Evolutionary conservation across 2,113 vertebrate genomes (phyloP).

Genomic region (Ardeotis arabs): DNA sequence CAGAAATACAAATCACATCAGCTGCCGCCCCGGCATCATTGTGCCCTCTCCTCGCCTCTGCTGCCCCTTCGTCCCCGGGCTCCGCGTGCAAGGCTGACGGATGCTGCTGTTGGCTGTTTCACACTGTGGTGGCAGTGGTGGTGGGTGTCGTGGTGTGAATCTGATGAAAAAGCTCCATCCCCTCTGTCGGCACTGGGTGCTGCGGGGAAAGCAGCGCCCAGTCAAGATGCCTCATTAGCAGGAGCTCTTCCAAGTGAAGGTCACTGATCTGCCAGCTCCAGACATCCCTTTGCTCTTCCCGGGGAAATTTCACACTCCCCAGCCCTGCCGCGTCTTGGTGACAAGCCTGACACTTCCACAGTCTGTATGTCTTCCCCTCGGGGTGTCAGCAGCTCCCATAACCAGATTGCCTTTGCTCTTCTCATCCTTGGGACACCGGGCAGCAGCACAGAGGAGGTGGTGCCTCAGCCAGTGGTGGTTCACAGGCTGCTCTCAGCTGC

Average conservation of each 20-base stretch:
- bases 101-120: not conserved
- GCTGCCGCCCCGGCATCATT: rapidly evolving
- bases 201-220: not conserved
- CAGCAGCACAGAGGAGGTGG: not conserved
- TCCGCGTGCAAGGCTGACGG: rapidly evolving
- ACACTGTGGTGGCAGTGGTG: rapidly evolving
- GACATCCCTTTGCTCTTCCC: not conserved
- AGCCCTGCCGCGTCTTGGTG: not conserved
- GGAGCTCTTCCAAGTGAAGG: not conserved
- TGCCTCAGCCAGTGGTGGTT: not conserved
- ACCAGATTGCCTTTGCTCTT: not conserved
- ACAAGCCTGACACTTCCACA: not conserved
- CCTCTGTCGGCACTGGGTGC: not conserved
- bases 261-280: not conserved
- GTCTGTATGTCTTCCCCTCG: rapidly evolving
- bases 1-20: not conserved
- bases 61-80: rapidly evolving
- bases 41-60: rapidly evolving
- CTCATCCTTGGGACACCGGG: not conserved
- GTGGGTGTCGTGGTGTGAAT: not conserved
- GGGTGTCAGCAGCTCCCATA: not conserved
- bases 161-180: not conserved
- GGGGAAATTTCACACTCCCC: not conserved
- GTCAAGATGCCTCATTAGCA: not conserved
- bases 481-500: rapidly evolving